Evolutionary conservation across 2,797 vertebrate species (phyloP).

Genomic region (Hemibagrus guttatus): DNA sequence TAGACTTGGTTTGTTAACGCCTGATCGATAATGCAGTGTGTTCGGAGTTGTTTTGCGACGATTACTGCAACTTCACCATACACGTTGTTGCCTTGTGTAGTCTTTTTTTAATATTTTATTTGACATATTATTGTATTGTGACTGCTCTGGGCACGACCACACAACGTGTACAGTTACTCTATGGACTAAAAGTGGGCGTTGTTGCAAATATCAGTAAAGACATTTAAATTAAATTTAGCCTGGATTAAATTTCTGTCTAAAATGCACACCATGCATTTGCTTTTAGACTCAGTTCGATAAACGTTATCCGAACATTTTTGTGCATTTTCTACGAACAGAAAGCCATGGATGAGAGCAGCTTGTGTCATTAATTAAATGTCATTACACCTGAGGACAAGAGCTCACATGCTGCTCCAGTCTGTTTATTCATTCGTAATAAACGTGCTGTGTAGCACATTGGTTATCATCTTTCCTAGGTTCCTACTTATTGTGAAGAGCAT

Average conservation of each 20-base stretch:
- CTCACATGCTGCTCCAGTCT: not conserved
- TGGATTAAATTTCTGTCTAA: not conserved
- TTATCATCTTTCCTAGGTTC: not conserved
- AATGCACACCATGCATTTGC: not conserved
- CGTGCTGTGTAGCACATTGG: no score
- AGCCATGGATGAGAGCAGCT: not conserved
- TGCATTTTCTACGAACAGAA: not conserved
- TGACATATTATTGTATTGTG: not conserved
- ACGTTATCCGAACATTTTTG: no score
- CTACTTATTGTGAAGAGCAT: not conserved
- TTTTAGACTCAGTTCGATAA: not conserved
- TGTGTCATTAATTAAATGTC: not conserved
- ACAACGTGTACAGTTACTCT: not conserved
- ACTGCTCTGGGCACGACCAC: not conserved
- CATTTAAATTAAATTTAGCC: not conserved
- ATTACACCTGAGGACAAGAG: not conserved
- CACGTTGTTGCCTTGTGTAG: not conserved
- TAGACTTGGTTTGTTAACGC: not conserved
- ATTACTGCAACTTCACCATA: not conserved
- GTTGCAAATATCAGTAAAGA: not conserved
- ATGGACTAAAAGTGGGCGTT: slow-evolving; percentile 8
- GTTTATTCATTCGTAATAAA: no score
- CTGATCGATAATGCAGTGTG: not conserved
- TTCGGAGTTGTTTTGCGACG: not conserved
- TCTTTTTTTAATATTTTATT: not conserved